These are phyloP conservation scores for Toxonevra muliebris DNA, from an alignment of 2,888 invertebrate genomes.

Conservation along the genomic window DNA sequence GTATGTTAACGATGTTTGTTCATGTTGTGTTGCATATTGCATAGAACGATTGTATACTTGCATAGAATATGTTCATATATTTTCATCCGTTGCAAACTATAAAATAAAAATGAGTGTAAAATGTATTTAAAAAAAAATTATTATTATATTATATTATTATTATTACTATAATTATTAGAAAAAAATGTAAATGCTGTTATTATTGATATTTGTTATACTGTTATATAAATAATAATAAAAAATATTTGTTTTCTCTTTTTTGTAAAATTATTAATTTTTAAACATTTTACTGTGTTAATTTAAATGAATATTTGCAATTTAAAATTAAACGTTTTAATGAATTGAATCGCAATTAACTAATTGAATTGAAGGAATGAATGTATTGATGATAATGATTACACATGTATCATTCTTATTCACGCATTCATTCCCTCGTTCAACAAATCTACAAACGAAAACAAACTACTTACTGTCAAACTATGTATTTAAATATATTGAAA, in stretches of 20 bases:
- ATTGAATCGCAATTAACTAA: background rate
- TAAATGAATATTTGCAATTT: constrained; percentile 28
- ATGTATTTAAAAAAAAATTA: constrained; percentile 44
- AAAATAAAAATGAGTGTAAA: constrained; percentile 29
- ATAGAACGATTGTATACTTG: background rate
- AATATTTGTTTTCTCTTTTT: constrained; percentile 36
- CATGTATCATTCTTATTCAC: no score
- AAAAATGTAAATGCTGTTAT: constrained; percentile 39
- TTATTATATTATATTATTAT: constrained; percentile 15
- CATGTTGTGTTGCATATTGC: background rate
- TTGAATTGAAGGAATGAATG: background rate
- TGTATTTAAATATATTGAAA: constrained; percentile 19
- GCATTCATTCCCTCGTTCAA: constrained; percentile 17
- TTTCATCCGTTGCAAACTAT: constrained; percentile 9
- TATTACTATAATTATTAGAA: constrained; percentile 34
- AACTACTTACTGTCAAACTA: constrained; percentile 26
- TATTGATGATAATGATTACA: background rate
- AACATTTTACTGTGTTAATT: constrained; percentile 36
- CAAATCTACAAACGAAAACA: constrained; percentile 1
- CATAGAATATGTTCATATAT: background rate
- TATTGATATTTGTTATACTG: constrained; percentile 43
- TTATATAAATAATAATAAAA: constrained; percentile 38
- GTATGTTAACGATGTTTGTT: background rate
- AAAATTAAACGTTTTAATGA: constrained; percentile 1
- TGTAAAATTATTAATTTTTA: constrained; percentile 28